phyloP scores from a whole-genome alignment of 2,113 vertebrate species.

The Bos indicus region DNA sequence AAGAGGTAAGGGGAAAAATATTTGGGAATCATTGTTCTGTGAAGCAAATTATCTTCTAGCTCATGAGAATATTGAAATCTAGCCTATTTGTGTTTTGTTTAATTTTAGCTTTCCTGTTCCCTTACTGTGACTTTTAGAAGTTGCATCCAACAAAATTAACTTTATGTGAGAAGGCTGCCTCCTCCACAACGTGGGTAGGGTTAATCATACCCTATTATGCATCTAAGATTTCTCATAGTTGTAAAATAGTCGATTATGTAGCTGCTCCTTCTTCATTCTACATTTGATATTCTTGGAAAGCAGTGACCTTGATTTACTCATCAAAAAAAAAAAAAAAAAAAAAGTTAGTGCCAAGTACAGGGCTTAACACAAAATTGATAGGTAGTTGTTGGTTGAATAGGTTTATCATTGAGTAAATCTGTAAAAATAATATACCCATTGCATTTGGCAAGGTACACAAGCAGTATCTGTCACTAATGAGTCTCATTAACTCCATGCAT shows the following conservation, averaged over 20 bases:
- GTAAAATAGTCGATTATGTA: not conserved
- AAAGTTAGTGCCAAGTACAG: not conserved
- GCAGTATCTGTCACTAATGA: not conserved
- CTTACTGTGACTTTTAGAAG: not conserved
- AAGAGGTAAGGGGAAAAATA: not conserved
- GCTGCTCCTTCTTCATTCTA: not conserved
- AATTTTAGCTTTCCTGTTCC: slow-evolving; percentile 40
- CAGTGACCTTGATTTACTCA: not conserved
- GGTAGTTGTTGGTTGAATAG: not conserved
- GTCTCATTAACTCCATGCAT: not conserved
- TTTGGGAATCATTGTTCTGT: not conserved
- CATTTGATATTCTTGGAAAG: slow-evolving; percentile 30
- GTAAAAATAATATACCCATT: not conserved
- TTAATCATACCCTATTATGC: not conserved
- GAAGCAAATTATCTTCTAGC: not conserved
- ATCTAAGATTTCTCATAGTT: not conserved
- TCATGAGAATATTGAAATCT: not conserved
- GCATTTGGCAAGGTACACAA: not conserved
- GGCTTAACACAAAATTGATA: not conserved
- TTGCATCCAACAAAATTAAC: not conserved
- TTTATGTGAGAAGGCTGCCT: slow-evolving; percentile 23
- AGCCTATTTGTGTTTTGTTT: not conserved
- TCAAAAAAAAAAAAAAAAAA: not conserved
- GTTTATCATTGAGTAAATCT: not conserved
- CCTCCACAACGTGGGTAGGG: not conserved